These are phyloP conservation scores for Speoplatyrhinus poulsoni DNA, from an alignment of 2,113 vertebrate genomes.

Conservation along the genomic window DNA sequence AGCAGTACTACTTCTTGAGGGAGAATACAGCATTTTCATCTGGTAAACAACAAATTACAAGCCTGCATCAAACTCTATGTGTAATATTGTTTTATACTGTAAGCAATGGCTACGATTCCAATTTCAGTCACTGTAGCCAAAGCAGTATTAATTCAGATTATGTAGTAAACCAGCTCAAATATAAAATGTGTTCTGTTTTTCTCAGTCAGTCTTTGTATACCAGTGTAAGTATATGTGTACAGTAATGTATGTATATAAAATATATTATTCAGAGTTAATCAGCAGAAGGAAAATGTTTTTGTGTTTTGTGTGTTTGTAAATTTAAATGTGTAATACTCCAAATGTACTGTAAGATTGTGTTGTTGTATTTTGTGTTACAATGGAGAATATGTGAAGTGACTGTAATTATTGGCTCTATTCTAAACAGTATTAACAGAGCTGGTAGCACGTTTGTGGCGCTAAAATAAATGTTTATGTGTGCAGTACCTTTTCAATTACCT, in stretches of 20 bases:
- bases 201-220: conserved; percentile 51
- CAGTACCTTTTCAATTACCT: conserved; percentile 43
- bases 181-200: conserved; percentile 45
- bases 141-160: conserved; percentile 55
- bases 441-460: conserved; percentile 37
- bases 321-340: conserved; percentile 48
- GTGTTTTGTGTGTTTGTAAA: conserved; percentile 63
- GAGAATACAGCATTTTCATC: no score
- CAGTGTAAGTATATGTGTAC: conserved; percentile 64
- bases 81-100: no score
- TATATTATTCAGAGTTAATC: conserved; percentile 75
- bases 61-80: no score
- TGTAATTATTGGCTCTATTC: conserved; percentile 29
- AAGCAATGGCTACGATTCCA: neutral
- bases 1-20: no score
- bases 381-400: conserved; percentile 28
- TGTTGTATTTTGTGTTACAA: conserved; percentile 21
- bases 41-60: no score
- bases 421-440: conserved; percentile 29
- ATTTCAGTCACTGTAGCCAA: conserved; percentile 34
- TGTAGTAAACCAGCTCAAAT: conserved; percentile 53
- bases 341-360: conserved; percentile 52
- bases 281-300: conserved; percentile 71
- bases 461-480: conserved; percentile 42
- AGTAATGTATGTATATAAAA: conserved; percentile 67